Percentiles rank a stretch among this genome's conserved stretches.
phyloP scores from a whole-genome alignment of 1,140 invertebrate species.

The Bombyx mori region ASM3026992v2 NC_085132.1:5468501-5469000 shows the following conservation, averaged over 20 bases:
- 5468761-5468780: background rate
- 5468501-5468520: constrained; percentile 18
- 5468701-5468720: constrained; percentile 43
- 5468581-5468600: background rate
- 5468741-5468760: constrained; percentile 28
- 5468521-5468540: constrained; percentile 11
- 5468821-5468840: too few species aligned
- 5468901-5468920: too few species aligned
- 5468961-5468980: too few species aligned
- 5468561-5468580: constrained; percentile 15
- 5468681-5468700: constrained; percentile 41
- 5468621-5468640: constrained; percentile 17
- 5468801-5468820: too few species aligned
- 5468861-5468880: too few species aligned
- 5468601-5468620: background rate
- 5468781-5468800: too few species aligned
- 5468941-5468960: too few species aligned
- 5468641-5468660: constrained; percentile 40
- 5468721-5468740: constrained; percentile 37
- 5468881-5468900: too few species aligned
- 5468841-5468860: too few species aligned
- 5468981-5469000: too few species aligned
- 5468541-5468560: constrained; percentile 55
- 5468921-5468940: too few species aligned
- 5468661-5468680: constrained; percentile 31